phyloP scores from a whole-genome alignment of 2,113 vertebrate genomes.

The Ornithorhynchus anatinus region DNA sequence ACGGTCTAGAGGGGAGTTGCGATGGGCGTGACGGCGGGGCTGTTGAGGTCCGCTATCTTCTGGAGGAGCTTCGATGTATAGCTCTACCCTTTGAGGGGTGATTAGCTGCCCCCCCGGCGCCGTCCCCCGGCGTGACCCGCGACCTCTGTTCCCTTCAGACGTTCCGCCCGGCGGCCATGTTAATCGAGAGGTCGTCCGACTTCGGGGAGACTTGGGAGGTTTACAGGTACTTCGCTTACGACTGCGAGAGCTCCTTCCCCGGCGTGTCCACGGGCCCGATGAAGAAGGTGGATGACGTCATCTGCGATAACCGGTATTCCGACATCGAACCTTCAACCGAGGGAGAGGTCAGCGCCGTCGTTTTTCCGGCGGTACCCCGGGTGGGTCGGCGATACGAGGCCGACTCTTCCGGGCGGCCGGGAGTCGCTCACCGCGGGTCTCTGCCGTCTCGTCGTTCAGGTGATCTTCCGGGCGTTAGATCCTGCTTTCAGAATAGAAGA shows the following conservation, averaged over 20 bases:
- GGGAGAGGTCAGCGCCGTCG: slow-evolving; percentile 81
- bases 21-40: no score
- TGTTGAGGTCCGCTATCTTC: no score
- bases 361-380: neutral
- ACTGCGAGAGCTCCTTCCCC: slow-evolving; percentile 90
- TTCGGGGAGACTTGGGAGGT: slow-evolving; percentile 92
- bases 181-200: slow-evolving; percentile 94
- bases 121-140: no score
- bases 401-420: no score
- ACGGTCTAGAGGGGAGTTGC: no score
- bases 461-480: slow-evolving; percentile 94
- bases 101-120: no score
- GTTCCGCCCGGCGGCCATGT: slow-evolving; percentile 94
- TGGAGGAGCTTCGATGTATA: no score
- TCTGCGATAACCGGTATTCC: slow-evolving; percentile 95
- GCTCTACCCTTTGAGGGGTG: no score
- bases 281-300: slow-evolving; percentile 94
- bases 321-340: slow-evolving; percentile 97
- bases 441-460: slow-evolving; percentile 69
- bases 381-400: neutral
- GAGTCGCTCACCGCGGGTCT: neutral
- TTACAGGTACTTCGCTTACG: slow-evolving; percentile 95
- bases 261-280: slow-evolving; percentile 84
- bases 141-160: slow-evolving; percentile 71
- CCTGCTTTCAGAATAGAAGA: slow-evolving; percentile 94